Conservation (phyloP, 2,797 vertebrate genomes). For the Paratrypauchen microcephalus region DNA sequence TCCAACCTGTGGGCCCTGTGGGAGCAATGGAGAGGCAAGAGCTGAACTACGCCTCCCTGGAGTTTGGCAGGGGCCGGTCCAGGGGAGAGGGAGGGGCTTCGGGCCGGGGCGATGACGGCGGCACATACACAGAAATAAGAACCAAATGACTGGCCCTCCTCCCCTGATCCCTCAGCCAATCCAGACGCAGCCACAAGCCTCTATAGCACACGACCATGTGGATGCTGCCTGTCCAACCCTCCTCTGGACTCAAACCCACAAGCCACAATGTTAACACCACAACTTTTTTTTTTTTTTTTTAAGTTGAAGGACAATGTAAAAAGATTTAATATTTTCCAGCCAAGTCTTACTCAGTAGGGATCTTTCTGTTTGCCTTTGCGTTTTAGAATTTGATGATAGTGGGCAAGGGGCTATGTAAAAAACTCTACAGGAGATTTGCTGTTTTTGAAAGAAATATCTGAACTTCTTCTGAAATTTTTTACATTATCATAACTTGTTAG, state of each 20-base stretch:
- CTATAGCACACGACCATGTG: slow-evolving; percentile 29
- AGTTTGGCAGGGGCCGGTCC: slow-evolving; percentile 74
- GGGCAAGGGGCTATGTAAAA: too few relatives aligned
- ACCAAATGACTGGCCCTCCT: slow-evolving; percentile 84
- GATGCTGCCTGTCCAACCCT: slow-evolving; percentile 27
- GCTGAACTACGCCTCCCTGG: slow-evolving; percentile 80
- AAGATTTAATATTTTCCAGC: slow-evolving; percentile 24
- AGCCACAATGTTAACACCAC: slow-evolving; percentile 33
- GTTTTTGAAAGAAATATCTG: too few relatives aligned
- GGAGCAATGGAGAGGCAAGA: slow-evolving; percentile 80
- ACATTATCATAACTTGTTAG: too few relatives aligned
- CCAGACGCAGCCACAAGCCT: slow-evolving; percentile 73
- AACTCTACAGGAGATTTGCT: too few relatives aligned
- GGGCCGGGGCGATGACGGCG: slow-evolving; percentile 79
- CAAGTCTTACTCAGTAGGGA: slow-evolving; percentile 32
- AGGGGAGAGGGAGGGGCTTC: slow-evolving; percentile 67
- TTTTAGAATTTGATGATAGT: too few relatives aligned
- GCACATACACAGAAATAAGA: slow-evolving; percentile 83
- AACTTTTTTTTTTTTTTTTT: slow-evolving; percentile 46
- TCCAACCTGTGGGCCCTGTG: slow-evolving; percentile 77
- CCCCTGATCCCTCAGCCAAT: slow-evolving; percentile 79
- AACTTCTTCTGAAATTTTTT: too few relatives aligned
- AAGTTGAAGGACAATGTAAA: slow-evolving; percentile 56
- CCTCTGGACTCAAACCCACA: slow-evolving; percentile 33
- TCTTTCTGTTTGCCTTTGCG: slow-evolving; percentile 4